Evolutionary conservation across 2,113 vertebrate species (phyloP), one percentile per base, ranked within the genome.

Genomic region (Sturnira hondurensis): DNA sequence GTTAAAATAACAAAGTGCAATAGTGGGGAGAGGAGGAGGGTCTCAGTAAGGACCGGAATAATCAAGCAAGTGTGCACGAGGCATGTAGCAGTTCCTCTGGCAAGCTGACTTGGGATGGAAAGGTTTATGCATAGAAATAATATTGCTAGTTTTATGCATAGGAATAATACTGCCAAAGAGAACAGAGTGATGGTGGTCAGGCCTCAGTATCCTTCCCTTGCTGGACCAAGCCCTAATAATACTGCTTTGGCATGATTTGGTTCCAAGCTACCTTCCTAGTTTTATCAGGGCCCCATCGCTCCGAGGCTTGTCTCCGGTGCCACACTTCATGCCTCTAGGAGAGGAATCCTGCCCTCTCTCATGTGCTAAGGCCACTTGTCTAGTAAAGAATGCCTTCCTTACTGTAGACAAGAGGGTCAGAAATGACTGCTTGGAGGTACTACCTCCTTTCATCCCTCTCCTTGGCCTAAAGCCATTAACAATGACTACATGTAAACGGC

Each of bases 51-150:
- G 67, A 13, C 19, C 26, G 54, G 86, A 26, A 41, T 45, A 78
- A 54, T 83, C 10, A n/a, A n/a, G 3, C 26, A 54, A 67, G 33
- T 47, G 67, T 83, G n/a, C 22, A 31, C 47, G n/a, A 86, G 11
- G 13, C 36, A 74, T 67, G 26, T 17, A 50, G 19, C 38, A 50
- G 43, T 6, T 41, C 6, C 7, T 70, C 7, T 67, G 38, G 41
- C 61, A 17, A 61, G 26, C 6, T 8, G 14, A 47, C 43, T 86
- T 87, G 17, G 43, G 33, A n/a, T 88, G 31, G 43, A 41, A 82
- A n/a, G 24, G 10, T 71, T 73, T 93, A 58, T 71, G 31, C 67
- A 50, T 86, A 67, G 80, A 68, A 82, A 82, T 89, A 63, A 86
- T 65, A 61, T 89, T 89, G 41, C 38, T 76, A 31, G 24, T 63